Percentiles rank a stretch among this genome's conserved stretches.
Evolutionary conservation across 2,113 vertebrate genomes (phyloP).

Genomic region (Tympanuchus pallidicinctus): DNA sequence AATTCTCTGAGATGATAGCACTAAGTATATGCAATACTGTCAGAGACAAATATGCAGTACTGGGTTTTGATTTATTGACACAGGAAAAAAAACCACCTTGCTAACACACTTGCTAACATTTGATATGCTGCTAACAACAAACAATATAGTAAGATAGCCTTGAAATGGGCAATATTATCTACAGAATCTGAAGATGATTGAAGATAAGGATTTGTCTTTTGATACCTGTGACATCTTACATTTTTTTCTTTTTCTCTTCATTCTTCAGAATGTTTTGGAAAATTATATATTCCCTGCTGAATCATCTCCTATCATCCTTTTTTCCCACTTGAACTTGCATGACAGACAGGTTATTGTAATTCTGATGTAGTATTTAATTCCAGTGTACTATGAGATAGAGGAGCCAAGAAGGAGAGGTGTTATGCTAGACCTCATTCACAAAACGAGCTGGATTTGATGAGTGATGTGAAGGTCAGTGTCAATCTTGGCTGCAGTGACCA

Average conservation of each 20-base stretch:
- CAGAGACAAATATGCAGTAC: not conserved
- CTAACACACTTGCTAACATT: not conserved
- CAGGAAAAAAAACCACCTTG: not conserved
- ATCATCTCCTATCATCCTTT: not conserved
- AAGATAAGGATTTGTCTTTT: not conserved
- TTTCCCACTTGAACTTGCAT: not conserved
- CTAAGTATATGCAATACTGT: not conserved
- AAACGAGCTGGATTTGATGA: not conserved
- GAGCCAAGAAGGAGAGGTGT: not conserved
- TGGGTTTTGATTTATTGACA: not conserved
- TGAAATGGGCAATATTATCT: not conserved
- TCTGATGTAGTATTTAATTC: not conserved
- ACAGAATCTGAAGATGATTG: not conserved
- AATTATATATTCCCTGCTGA: not conserved
- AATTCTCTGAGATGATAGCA: not conserved
- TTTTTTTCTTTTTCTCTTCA: not conserved
- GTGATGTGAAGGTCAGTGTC: not conserved
- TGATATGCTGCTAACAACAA: not conserved
- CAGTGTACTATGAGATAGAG: not conserved
- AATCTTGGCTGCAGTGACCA: not conserved
- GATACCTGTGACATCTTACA: not conserved
- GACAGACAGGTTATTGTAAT: not conserved
- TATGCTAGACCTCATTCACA: not conserved
- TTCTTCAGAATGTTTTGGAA: not conserved
- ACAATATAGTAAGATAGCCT: not conserved